phyloP scores from a whole-genome alignment of 2,797 vertebrate species.

The Chelonia mydas region DNA sequence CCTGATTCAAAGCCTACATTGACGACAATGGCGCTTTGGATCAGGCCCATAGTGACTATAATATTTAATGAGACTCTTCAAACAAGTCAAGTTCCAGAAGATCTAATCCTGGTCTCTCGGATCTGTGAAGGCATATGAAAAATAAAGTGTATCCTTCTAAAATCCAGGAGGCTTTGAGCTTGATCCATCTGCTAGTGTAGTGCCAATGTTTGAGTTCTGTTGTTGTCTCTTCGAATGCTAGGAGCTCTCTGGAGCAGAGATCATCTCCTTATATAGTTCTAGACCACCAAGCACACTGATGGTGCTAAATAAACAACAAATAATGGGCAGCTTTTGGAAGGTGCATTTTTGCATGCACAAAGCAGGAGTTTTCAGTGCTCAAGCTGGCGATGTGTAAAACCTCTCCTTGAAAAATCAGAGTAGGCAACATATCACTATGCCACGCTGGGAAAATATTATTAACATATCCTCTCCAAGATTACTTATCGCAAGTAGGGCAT shows the following conservation, averaged over 20 bases:
- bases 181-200: background rate
- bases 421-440: background rate
- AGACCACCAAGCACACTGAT: background rate
- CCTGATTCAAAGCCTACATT: background rate
- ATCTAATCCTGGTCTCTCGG: background rate
- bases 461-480: background rate
- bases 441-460: background rate
- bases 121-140: background rate
- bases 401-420: background rate
- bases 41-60: background rate
- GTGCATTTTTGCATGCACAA: background rate
- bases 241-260: background rate
- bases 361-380: background rate
- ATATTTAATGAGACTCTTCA: background rate
- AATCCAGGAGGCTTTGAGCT: background rate
- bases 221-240: background rate
- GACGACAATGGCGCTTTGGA: background rate
- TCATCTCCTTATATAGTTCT: accelerated
- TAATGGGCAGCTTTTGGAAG: background rate
- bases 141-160: background rate
- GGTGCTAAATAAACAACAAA: background rate
- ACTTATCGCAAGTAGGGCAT: background rate
- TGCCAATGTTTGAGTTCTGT: background rate
- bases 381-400: background rate
- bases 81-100: background rate